Conservation (phyloP, 2,113 vertebrate species). For the Noctilio leporinus region DNA sequence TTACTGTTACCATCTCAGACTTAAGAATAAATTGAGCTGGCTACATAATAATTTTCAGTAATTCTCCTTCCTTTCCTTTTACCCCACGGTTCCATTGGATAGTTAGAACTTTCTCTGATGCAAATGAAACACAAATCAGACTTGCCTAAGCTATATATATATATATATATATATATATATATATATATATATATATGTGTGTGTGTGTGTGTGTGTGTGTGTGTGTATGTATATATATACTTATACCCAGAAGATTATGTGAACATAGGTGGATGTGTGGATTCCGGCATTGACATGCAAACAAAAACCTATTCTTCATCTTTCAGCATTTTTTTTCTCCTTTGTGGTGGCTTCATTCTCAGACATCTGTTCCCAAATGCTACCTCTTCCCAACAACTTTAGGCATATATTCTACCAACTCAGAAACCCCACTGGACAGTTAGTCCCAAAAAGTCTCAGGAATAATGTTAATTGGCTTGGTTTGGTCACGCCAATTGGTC, state of each 20-base stretch:
- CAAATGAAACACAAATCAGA: conserved; percentile 21
- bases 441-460: not conserved
- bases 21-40: not conserved
- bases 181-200: too few species aligned
- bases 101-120: not conserved
- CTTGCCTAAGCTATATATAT: not conserved
- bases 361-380: not conserved
- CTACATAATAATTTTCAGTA: not conserved
- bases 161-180: too few species aligned
- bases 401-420: not conserved
- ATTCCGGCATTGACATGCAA: not conserved
- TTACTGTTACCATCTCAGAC: not conserved
- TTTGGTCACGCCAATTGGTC: not conserved
- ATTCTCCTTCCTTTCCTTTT: not conserved
- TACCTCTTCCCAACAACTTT: not conserved
- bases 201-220: too few species aligned
- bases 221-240: not conserved
- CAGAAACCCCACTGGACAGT: not conserved
- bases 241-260: not conserved
- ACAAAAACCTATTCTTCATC: not conserved
- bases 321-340: not conserved
- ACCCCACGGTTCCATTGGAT: not conserved
- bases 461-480: not conserved
- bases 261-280: too few species aligned
- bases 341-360: not conserved